Conservation (phyloP, 2,888 invertebrate species). For the Hartigia nigra region DNA sequence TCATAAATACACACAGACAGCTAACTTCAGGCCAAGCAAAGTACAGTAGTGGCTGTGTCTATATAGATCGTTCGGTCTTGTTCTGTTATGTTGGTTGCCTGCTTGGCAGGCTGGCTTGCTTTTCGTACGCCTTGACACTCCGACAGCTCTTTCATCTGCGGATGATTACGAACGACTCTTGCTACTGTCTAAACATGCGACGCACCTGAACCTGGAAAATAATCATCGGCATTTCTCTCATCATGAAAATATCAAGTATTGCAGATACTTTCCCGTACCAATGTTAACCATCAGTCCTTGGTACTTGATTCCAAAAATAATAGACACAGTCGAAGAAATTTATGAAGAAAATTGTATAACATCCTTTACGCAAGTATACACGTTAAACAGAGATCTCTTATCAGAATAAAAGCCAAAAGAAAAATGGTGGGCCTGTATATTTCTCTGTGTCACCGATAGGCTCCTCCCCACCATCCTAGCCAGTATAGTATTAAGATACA, state of each 20-base stretch:
- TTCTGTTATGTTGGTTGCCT: not conserved
- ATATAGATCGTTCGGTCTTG: not conserved
- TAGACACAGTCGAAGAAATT: not conserved
- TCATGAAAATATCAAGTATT: not conserved
- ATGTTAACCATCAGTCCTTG: not conserved
- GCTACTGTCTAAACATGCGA: constrained; percentile 2
- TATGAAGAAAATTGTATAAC: not conserved
- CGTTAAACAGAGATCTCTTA: not conserved
- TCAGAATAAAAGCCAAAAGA: not conserved
- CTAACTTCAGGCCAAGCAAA: not conserved
- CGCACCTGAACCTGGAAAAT: not conserved
- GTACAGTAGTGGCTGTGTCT: not conserved
- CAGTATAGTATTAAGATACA: constrained; percentile 14
- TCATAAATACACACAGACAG: not conserved
- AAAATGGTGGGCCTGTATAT: not conserved
- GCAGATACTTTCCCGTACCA: not conserved
- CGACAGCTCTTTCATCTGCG: constrained; percentile 66
- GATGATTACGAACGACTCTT: constrained; percentile 60
- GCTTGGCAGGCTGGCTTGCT: constrained; percentile 38
- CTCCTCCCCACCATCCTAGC: not conserved
- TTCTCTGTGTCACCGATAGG: not conserved
- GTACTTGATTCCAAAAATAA: not conserved
- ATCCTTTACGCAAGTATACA: not conserved
- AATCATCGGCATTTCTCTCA: not conserved
- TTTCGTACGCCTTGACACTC: constrained; percentile 57